Evolutionary conservation across 2,797 vertebrate species (phyloP), one percentile per base, ranked within the genome.

Genomic region (Leptodactylus fallax): DNA sequence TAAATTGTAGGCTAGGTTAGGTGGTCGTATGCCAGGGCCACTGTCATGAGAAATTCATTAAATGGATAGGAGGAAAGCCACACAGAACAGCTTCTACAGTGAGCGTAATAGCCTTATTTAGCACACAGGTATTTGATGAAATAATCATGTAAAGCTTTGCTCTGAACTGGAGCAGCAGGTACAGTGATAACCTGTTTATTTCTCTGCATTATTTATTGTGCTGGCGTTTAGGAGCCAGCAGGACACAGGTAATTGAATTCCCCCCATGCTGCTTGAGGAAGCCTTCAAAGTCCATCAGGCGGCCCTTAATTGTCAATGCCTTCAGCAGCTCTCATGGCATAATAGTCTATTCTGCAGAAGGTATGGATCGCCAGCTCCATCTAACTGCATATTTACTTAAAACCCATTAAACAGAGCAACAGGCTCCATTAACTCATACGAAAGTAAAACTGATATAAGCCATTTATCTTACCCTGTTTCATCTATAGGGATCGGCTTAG

Each of bases 401-500:
- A 67, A 51, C 3, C 13, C n/a, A 56, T 80, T 12, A 13, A 71
- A 14, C 36, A 47, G 45, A 47, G 23, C 16, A 25, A 58, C 27
- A 47, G 14, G 51, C n/a, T 69, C 21, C 7, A 69, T 0, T 13
- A 8, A 53, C 23, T 47, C 25, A 16, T 12, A 71, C 8, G 4
- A 6, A 53, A n/a, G 21, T 23, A 49, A 79, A 58, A 10, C 47
- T 1, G 49, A 12, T 21, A 19, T 3, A 2, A 27, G 27, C 17
- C 36, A 49, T 81, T n/a, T 16, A 71, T 13, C 87, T 84, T 93
- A 98, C 98, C 98, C 97, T 81, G 96, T 94, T 0, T 99, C 98
- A 90, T 99, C 98, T 91, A 95, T 92, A 0, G 95, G 65, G 85
- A 99, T 89, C 36, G 96, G 94, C 61, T 99, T 99, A 47, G 97